A percentile compares a stretch with the other conserved stretches of the same genome.
phyloP scores from a whole-genome alignment of 2,888 invertebrate species.

The Bembecia ichneumoniformis region DNA sequence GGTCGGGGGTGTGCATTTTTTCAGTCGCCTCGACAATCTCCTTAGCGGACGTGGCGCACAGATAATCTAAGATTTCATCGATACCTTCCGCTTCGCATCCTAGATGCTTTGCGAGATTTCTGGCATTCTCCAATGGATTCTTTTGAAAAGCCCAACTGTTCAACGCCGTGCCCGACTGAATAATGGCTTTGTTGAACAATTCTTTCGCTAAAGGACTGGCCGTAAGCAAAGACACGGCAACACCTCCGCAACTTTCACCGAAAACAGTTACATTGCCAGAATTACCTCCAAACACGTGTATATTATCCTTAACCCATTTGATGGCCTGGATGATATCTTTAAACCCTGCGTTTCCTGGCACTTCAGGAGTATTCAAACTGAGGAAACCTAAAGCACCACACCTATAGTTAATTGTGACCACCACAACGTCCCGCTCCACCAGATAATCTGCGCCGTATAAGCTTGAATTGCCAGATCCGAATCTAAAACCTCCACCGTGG shows the following conservation, averaged over 20 bases:
- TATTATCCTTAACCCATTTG: slow-evolving; percentile 55
- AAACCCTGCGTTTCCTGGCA: slow-evolving; percentile 59
- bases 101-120: slow-evolving; percentile 30
- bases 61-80: slow-evolving; percentile 49
- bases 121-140: slow-evolving; percentile 44
- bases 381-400: slow-evolving; percentile 58
- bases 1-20: slow-evolving; percentile 17
- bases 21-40: slow-evolving; percentile 43
- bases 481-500: slow-evolving; percentile 68
- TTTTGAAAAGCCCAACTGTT: slow-evolving; percentile 33
- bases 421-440: slow-evolving; percentile 70
- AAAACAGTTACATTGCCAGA: slow-evolving; percentile 54
- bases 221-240: slow-evolving; percentile 33
- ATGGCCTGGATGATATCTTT: slow-evolving; percentile 55
- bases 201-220: slow-evolving; percentile 49
- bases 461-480: slow-evolving; percentile 64
- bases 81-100: slow-evolving; percentile 45
- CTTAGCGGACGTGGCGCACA: slow-evolving; percentile 40
- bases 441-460: slow-evolving; percentile 66
- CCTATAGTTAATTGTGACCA: slow-evolving; percentile 73
- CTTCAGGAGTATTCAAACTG: slow-evolving; percentile 52
- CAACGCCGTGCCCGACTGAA: slow-evolving; percentile 50
- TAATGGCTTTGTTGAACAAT: slow-evolving; percentile 45
- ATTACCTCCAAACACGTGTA: slow-evolving; percentile 55
- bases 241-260: slow-evolving; percentile 52